Base-by-base conservation (phyloP, 2,113 vertebrate species). In the Athene cunicularia region DNA sequence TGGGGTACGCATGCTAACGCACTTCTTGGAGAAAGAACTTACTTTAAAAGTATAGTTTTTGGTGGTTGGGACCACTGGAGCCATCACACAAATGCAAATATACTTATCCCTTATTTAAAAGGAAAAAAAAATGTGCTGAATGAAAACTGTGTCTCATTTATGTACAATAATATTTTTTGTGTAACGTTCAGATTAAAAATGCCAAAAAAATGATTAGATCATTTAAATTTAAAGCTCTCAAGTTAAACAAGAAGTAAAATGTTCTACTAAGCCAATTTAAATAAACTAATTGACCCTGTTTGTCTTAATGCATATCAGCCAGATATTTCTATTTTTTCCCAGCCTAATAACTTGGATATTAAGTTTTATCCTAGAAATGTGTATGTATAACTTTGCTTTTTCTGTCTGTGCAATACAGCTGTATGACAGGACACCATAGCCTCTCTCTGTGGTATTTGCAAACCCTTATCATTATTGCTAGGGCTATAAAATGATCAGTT, bases 241-340 rank as follows among this genome's bases (percentile, higher is more conserved):
- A 92, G 86, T 96, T 93, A 97, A 94, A 93, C 76, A 93, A 80
- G 88, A 88, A 53, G 59, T 89, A 93, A 96, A 96, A 84, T 50
- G 28, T 74, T 84, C 76, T 87, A 60, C 76, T 89, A 93, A 95
- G 70, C 77, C 88, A 82, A 79, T 88, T 92, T 86, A 91, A 91
- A 64, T 77, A 84, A 94, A 86, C 47, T 86, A 58, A 94, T 95
- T 91, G 86, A 81, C 86, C 77, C 52, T 92, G 55, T 94, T 95
- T 96, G 70, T 79, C 86, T 91, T 87, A 82, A 91, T 75, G 75
- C 43, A 8, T 86, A 96, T 95, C 83, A 89, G 73, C 60, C 92
- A 92, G 72, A 87, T 93, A 92, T 52, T 75, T 93, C 64, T 73
- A 2, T 37, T 84, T 91, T 91, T 92, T 75, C 50, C 41, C 56